Evolutionary conservation across 2,797 vertebrate species (phyloP).

Genomic region (Chrysocyon brachyurus): DNA sequence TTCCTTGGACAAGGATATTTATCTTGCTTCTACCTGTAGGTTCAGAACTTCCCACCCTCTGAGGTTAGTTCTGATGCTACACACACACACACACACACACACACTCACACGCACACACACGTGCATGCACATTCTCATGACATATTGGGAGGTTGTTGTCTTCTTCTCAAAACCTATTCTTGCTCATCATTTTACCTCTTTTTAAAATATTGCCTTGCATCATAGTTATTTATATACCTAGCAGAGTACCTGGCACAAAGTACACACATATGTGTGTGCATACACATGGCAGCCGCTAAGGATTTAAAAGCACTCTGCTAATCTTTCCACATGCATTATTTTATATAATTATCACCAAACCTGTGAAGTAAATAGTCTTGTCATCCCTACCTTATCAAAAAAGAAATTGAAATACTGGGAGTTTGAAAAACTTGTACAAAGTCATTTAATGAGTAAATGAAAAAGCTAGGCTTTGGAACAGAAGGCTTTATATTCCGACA

Average conservation of each 20-base stretch:
- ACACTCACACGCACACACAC: background rate
- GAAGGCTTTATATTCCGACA: background rate
- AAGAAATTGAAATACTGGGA: background rate
- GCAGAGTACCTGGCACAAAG: background rate
- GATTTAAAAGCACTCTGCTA: background rate
- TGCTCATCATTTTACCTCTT: background rate
- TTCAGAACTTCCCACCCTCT: background rate
- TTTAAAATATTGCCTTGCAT: background rate
- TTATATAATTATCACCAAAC: background rate
- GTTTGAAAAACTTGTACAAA: background rate
- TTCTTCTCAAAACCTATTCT: background rate
- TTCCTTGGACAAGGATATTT: conserved; percentile 11
- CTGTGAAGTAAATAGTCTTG: background rate
- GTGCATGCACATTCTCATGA: fast-evolving
- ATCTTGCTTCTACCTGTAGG: background rate
- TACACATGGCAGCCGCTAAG: background rate
- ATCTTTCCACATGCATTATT: background rate
- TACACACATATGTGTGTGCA: background rate
- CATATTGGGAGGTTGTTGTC: background rate
- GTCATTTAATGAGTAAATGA: background rate
- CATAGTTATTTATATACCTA: background rate
- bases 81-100: background rate
- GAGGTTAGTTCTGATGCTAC: background rate
- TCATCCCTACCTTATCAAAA: background rate
- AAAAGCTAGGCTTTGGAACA: background rate